Base-by-base conservation (phyloP, 2,113 vertebrate species). In the Oophaga pumilio region DNA sequence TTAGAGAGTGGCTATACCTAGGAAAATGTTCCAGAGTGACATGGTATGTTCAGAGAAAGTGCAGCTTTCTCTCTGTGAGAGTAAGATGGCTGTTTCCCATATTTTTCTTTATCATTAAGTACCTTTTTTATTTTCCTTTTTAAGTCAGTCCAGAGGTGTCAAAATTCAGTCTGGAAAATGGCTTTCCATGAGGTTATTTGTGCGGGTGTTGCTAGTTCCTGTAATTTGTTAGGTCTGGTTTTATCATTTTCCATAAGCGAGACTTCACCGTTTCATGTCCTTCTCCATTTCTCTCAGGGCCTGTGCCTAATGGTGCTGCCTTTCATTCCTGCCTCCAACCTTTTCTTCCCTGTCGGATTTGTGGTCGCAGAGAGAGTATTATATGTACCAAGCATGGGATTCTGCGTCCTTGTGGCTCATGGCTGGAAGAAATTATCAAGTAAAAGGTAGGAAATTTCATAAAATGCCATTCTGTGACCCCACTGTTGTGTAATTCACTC, bases 321-420 rank as follows among this genome's bases (percentile, higher is more conserved):
- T 20, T 99, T 99, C 87, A 96, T 99, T 92, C 98, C 98, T 84
- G 98, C 98, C 0, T 99, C 97, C 86, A 99, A 99, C 89, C 96
- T 99, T 76, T 99, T 99, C 94, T 99, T 99, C 89, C 98, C 98
- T 2, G 98, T 99, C 94, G 98, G 98, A 50, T 99, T 99, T 2
- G 98, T 99, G 28, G 96, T 99, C 89, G 98, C 98, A 33, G 98
- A 99, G 92, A 91, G 98, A 89, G 97, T 99, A 14, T 94, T 99
- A 0, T 99, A 99, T 89, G 97, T 99, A 60, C 98, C 98, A 89
- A 99, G 98, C 88, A 99, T 99, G 98, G 98, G 98, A 50, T 99
- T 99, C 93, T 99, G 98, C 91, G 95, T 99, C 90, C 93, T 99
- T 77, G 95, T 99, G 79, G 97, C 97, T 28, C 97, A 98, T 85